Conservation (phyloP, 2,113 vertebrate genomes). For the Calidris pugnax region DNA sequence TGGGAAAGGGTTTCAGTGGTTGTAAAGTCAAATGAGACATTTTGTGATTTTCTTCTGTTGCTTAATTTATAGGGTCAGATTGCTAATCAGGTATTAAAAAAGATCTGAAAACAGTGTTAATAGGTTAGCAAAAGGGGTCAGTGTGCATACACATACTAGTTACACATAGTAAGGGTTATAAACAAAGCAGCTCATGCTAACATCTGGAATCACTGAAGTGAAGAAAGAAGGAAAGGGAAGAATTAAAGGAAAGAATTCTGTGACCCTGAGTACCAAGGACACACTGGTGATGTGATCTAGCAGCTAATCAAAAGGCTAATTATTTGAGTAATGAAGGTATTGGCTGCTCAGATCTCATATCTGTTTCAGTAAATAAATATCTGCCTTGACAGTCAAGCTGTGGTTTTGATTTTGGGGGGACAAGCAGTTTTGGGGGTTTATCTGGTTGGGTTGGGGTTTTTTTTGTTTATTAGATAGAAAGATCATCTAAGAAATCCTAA, state of each 20-base stretch:
- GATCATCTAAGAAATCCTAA: not conserved
- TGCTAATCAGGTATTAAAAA: not conserved
- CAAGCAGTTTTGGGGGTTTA: accelerated
- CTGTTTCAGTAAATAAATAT: not conserved
- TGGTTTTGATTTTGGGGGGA: not conserved
- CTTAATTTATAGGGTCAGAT: not conserved
- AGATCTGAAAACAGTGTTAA: not conserved
- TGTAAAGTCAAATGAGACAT: not conserved
- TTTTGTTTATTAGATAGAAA: not conserved
- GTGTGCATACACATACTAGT: not conserved
- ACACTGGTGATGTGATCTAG: not conserved
- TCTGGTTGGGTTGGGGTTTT: accelerated
- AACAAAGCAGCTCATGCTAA: not conserved
- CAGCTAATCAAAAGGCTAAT: not conserved
- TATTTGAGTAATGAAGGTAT: not conserved
- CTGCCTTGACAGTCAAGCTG: not conserved
- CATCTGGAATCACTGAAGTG: not conserved
- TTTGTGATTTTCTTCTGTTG: not conserved
- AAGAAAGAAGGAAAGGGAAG: not conserved
- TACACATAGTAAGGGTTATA: not conserved
- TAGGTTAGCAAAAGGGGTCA: not conserved
- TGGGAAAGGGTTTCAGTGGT: accelerated
- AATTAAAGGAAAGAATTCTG: not conserved
- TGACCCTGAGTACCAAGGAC: not conserved
- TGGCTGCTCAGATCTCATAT: not conserved